phyloP scores from a whole-genome alignment of 2,797 vertebrate genomes.

The Esox lucius region DNA sequence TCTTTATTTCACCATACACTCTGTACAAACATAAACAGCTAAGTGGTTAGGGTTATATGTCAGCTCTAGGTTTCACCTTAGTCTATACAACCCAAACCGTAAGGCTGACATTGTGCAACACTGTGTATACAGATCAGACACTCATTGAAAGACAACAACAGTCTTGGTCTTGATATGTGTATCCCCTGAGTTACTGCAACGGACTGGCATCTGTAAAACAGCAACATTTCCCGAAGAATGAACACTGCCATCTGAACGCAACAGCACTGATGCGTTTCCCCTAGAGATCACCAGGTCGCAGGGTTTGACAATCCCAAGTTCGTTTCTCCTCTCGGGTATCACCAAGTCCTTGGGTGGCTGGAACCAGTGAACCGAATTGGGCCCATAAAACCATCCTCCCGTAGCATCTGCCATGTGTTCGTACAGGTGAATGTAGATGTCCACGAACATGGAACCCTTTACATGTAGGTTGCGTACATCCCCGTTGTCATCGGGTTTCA shows the following conservation, averaged over 20 bases:
- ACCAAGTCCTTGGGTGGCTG: background rate
- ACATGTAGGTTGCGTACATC: background rate
- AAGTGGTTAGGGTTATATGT: too few relatives aligned
- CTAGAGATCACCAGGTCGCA: background rate
- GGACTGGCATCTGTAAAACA: too few relatives aligned
- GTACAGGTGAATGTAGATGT: accelerated
- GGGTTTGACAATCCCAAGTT: background rate
- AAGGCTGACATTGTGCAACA: too few relatives aligned
- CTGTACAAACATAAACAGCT: too few relatives aligned
- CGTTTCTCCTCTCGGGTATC: background rate
- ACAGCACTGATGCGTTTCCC: background rate
- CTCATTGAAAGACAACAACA: too few relatives aligned
- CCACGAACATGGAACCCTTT: background rate
- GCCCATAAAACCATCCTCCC: background rate
- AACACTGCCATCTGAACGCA: background rate
- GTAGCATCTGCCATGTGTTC: background rate
- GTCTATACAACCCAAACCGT: too few relatives aligned
- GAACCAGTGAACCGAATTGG: background rate
- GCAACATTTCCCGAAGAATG: too few relatives aligned
- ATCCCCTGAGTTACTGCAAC: too few relatives aligned
- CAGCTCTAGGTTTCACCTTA: too few relatives aligned
- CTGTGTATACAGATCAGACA: too few relatives aligned
- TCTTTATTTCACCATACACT: too few relatives aligned
- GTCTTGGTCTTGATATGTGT: too few relatives aligned
- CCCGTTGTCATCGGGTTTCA: background rate